Conservation (phyloP, 2,113 vertebrate genomes). For the Phrynosoma blainvillii region DNA sequence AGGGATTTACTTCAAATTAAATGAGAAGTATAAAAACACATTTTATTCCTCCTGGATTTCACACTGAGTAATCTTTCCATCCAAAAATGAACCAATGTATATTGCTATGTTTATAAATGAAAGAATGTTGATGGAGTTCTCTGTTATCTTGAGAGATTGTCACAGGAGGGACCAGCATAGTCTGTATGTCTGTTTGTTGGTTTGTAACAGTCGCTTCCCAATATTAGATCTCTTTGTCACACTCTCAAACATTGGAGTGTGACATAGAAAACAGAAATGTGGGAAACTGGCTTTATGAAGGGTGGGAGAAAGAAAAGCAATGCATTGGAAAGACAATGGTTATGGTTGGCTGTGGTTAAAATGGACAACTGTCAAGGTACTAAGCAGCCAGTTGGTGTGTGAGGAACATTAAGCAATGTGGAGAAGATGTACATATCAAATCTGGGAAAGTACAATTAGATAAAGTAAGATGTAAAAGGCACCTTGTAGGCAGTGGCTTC, state of each 20-base stretch:
- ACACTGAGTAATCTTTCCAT: conserved; percentile 23
- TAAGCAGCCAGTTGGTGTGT: no score
- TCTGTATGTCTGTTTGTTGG: neutral
- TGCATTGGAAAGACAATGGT: neutral
- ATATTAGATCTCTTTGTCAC: neutral
- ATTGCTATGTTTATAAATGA: neutral
- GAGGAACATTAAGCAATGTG: no score
- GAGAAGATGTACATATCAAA: no score
- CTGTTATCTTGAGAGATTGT: neutral
- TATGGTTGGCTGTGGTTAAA: no score
- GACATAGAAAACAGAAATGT: neutral
- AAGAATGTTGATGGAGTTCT: neutral
- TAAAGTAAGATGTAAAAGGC: no score
- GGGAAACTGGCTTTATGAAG: neutral
- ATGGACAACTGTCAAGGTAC: no score
- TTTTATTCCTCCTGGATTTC: conserved; percentile 15
- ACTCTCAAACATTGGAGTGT: neutral
- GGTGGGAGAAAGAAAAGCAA: neutral
- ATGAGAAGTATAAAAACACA: neutral
- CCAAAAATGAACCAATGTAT: neutral
- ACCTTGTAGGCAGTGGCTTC: no score
- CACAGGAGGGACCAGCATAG: neutral
- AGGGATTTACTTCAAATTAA: neutral
- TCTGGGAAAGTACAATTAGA: no score
- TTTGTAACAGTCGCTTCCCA: neutral